Base-by-base conservation (phyloP, 2,113 vertebrate genomes). In the Planiliza haematocheilus region DNA sequence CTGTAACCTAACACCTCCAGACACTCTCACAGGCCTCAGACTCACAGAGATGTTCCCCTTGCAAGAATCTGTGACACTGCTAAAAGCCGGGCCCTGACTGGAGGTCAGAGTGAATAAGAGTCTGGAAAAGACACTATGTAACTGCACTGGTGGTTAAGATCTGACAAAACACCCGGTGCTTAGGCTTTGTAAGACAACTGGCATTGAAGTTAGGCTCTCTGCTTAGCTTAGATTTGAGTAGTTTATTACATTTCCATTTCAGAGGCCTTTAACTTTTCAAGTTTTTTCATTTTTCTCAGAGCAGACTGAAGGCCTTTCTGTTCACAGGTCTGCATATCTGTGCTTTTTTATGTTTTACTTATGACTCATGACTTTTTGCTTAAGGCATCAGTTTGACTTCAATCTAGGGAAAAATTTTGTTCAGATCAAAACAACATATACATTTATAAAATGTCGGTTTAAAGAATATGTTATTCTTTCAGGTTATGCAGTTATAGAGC, bases 81-180 rank as follows among this genome's bases (percentile, higher is more conserved):
- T 91, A 86, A 86, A 90, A 91, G 78, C 78, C 41, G 36, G 76
- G 17, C 16, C 70, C 71, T 67, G 42, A 81, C 49, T 63, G 45
- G 58, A 74, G 80, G 74, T 82, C 74, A 72, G 42, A 7, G 7
- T 74, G 53, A 77, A 70, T 48, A 18, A 30, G 18, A 68, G 51
- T 59, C n/a, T 53, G 9, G 30, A 42, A 63, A 43, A 34, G 34
- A 60, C 64, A 11, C 7, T 10, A 16, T 46, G 30, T 52, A 61
- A 13, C 49, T 61, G 24, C 17, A 56, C n/a, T 1, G 2, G 46
- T 20, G 30, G 39, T 30, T 17, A 4, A 62, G 18, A 59, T 30
- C 21, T 21, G 3, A 61, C 8, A 65, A 37, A 61, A 21, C 8
- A 50, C 21, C 36, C 3, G 18, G 7, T 53, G 42, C 16, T 58